phyloP scores from a whole-genome alignment of 2,113 vertebrate species.

The Rhinogobius similis region DNA sequence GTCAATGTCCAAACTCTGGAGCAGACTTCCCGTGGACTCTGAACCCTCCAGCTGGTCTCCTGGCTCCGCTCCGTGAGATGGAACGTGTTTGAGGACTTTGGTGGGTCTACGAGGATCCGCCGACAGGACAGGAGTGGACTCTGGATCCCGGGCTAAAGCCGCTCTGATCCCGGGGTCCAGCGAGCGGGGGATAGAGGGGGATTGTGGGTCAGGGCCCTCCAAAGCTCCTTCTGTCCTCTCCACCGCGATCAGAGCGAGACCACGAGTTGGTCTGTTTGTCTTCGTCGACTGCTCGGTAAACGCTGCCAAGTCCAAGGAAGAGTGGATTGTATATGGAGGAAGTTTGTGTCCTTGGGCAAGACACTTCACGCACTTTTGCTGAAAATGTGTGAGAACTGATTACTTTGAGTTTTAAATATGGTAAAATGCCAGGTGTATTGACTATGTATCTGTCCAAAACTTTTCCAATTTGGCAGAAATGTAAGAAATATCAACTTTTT shows the following conservation, averaged over 20 bases:
- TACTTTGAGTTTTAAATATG: too few species aligned
- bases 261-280: not conserved
- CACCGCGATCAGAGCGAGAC: not conserved
- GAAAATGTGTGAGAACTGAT: too few species aligned
- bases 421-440: too few species aligned
- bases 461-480: too few species aligned
- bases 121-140: slow-evolving; percentile 40
- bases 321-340: not conserved
- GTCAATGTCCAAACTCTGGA: not conserved
- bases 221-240: slow-evolving; percentile 47
- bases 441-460: too few species aligned
- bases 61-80: slow-evolving; percentile 15
- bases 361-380: too few species aligned
- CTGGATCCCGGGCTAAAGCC: slow-evolving; percentile 55
- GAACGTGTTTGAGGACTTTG: slow-evolving; percentile 18
- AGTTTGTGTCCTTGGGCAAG: too few species aligned
- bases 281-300: not conserved
- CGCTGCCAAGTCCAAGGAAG: not conserved
- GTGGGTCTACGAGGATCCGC: slow-evolving; percentile 53
- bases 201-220: slow-evolving; percentile 52
- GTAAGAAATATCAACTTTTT: too few species aligned
- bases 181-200: slow-evolving; percentile 20
- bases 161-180: slow-evolving; percentile 52
- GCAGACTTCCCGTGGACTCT: not conserved
- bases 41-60: slow-evolving; percentile 57